A percentile compares a stretch with the other conserved stretches of the same genome.
Evolutionary conservation across 1,140 invertebrate species (phyloP).

Genomic region (Aphis gossypii): DNA sequence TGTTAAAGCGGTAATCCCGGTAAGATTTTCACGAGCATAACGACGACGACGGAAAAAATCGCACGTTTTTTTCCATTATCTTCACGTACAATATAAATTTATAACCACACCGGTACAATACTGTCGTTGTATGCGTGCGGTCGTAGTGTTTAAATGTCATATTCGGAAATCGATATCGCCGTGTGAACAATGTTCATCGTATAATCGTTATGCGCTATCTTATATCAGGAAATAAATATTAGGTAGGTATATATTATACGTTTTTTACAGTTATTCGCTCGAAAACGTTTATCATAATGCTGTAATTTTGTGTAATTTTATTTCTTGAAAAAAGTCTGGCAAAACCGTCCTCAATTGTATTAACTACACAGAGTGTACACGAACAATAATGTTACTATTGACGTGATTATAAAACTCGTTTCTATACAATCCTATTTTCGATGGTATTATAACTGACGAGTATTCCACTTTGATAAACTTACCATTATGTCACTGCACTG

Average conservation of each 20-base stretch:
- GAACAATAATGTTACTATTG: not conserved
- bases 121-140: not conserved
- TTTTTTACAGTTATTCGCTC: not conserved
- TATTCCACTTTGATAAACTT: not conserved
- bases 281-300: not conserved
- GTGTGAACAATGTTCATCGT: not conserved
- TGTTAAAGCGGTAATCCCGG: not conserved
- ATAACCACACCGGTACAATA: not conserved
- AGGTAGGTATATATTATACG: not conserved
- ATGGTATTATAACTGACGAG: not conserved
- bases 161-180: not conserved
- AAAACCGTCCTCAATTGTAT: not conserved
- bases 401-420: not conserved
- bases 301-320: not conserved
- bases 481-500: not conserved
- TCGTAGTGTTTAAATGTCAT: not conserved
- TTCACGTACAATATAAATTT: not conserved
- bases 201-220: not conserved
- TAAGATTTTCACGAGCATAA: conserved; percentile 2
- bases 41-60: not conserved
- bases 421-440: not conserved
- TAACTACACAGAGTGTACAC: not conserved
- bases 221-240: not conserved
- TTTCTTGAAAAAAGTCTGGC: not conserved
- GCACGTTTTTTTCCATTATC: not conserved